Evolutionary conservation across 1,140 invertebrate genomes (phyloP), one percentile per base, ranked within the genome.

Genomic region (Bombus sylvicola): DNA sequence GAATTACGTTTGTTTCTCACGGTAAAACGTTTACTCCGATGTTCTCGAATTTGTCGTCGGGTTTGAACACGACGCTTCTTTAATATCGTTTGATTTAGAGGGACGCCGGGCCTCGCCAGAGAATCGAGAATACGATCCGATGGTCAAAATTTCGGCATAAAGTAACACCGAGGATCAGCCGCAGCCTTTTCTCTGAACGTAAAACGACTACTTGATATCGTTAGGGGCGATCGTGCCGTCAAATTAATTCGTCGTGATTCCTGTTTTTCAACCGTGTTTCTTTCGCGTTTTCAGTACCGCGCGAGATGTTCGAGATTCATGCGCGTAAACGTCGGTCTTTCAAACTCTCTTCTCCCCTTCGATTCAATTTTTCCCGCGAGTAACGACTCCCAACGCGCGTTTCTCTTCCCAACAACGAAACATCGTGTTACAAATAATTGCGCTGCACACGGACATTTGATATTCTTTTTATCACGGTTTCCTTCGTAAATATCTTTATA

Each of bases 231-330:
- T 72, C 66, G 41, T 69, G 18, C 74, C n/a, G 82, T 83, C 74
- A 83, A 77, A 83, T 83, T 78, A 83, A 83, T 78, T 77, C 28
- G 9, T 57, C 81, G 81, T 47, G 31, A 64, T 47, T 66, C 41
- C 43, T 68, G 47, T 64, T 72, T 53, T 71, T 80, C 75, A 47
- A 34, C 39, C 28, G 62, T 18, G 57, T 77, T 77, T 78, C 74
- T 72, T 83, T 62, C 66, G 74, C 5, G 43, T 78, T 47, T 66
- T 31, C 5, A 22, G 41, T 18, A 13, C 12, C 41, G 28, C 10
- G 13, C 72, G 5, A 77, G 73, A 68, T 64, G 22, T 53, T 47
- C 3, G 53, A 77, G 73, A 68, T 74, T 43, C 71, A 64, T 1
- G 53, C n/a, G 39, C 71, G 25, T 82, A 75, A 82, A 82, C 53